These are phyloP conservation scores for Chauna torquata DNA, from an alignment of 2,113 vertebrate genomes.

Conservation along the genomic window DNA sequence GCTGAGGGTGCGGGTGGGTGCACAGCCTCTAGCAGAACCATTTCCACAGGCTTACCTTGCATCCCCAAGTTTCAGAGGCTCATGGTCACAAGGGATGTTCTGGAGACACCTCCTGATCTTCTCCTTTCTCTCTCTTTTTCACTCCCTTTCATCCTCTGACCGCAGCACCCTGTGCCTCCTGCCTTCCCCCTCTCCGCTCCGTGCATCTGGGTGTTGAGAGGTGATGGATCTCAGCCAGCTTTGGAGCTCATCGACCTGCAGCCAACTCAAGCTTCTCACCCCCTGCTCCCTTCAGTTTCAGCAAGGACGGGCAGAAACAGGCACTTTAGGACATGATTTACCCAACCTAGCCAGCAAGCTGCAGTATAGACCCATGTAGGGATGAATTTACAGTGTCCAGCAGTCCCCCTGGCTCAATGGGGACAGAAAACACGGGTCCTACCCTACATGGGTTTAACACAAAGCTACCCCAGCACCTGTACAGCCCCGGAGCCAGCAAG, in stretches of 20 bases:
- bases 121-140: not conserved
- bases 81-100: not conserved
- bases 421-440: accelerated
- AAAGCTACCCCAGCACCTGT: not conserved
- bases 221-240: not conserved
- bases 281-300: too few species aligned
- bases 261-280: too few species aligned
- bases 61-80: not conserved
- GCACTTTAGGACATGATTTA: too few species aligned
- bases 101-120: not conserved
- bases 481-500: not conserved
- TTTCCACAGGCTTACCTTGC: not conserved
- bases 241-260: not conserved
- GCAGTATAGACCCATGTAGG: accelerated
- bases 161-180: not conserved
- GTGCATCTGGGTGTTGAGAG: not conserved
- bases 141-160: not conserved
- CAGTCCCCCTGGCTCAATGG: not conserved
- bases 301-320: too few species aligned
- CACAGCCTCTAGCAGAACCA: not conserved
- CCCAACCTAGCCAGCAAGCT: not conserved
- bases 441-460: not conserved
- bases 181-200: too few species aligned
- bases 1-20: accelerated
- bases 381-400: not conserved